Evolutionary conservation across 37 sponge, comb jelly and placozoan species (phyloP).

Genomic region (Geodia barretti): DNA sequence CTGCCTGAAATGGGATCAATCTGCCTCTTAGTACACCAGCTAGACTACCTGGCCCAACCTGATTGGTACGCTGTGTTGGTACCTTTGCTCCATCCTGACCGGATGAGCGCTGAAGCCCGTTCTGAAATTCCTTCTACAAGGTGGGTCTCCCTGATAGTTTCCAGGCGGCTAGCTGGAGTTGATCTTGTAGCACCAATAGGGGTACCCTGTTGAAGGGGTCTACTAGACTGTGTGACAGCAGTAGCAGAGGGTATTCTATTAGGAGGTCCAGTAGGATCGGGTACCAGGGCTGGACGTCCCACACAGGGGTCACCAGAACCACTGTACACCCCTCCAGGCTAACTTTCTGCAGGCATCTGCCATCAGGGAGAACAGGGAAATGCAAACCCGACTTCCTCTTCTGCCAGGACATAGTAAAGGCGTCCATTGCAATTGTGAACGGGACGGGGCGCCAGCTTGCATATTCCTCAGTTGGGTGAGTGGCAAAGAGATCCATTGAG

Average conservation of each 20-base stretch:
- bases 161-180: conserved; percentile 52
- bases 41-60: conserved; percentile 27
- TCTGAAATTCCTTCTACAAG: conserved; percentile 13
- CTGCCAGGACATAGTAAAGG: conserved; percentile 29
- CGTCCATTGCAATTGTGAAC: conserved; percentile 43
- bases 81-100: conserved; percentile 25
- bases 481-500: conserved; percentile 49
- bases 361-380: neutral
- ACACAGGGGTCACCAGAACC: conserved; percentile 33
- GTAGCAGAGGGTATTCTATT: conserved; percentile 13
- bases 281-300: conserved; percentile 46
- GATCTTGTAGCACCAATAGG: neutral
- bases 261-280: conserved; percentile 40
- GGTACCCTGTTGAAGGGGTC: conserved; percentile 21
- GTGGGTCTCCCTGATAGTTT: conserved; percentile 37
- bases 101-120: conserved; percentile 26
- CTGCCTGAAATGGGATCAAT: conserved; percentile 43
- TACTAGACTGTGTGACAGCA: conserved; percentile 2
- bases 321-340: conserved; percentile 2
- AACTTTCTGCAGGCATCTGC: conserved; percentile 44
- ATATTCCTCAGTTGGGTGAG: conserved; percentile 46
- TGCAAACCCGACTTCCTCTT: no score
- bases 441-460: conserved; percentile 60
- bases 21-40: conserved; percentile 32
- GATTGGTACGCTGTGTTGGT: conserved; percentile 42